Conservation (phyloP, 1,140 invertebrate genomes). For the Gonatopus flavifemur region DNA sequence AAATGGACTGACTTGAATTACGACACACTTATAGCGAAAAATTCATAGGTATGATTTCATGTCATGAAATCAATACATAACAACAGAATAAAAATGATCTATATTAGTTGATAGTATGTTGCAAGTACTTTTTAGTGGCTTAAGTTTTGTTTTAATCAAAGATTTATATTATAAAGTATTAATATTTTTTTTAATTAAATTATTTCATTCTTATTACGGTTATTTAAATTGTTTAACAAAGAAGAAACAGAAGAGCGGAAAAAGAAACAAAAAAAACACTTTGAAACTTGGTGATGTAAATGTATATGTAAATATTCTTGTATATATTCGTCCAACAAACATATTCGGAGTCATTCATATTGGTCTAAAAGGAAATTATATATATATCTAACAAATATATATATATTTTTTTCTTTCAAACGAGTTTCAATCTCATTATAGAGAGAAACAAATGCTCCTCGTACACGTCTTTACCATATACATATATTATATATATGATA, state of each 20-base stretch:
- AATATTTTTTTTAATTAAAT: slow-evolving; percentile 42
- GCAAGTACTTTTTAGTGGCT: slow-evolving; percentile 26
- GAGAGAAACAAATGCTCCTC: neutral
- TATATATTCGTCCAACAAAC: slow-evolving; percentile 37
- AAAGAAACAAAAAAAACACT: slow-evolving; percentile 5
- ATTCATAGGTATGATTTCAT: no score
- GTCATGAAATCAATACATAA: no score
- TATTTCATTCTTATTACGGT: slow-evolving; percentile 28
- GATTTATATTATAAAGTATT: slow-evolving; percentile 40
- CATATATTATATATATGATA: neutral
- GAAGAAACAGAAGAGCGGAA: no score
- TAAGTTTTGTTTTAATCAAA: slow-evolving; percentile 47
- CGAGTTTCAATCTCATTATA: neutral
- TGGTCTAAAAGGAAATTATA: slow-evolving; percentile 20
- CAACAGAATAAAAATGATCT: slow-evolving; percentile 8
- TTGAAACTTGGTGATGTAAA: slow-evolving; percentile 32
- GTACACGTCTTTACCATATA: neutral
- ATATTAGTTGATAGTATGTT: slow-evolving; percentile 17
- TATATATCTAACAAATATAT: slow-evolving; percentile 20
- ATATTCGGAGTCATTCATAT: slow-evolving; percentile 30
- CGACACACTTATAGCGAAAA: no score
- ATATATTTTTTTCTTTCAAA: slow-evolving; percentile 28
- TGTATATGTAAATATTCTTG: slow-evolving; percentile 45
- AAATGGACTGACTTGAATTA: no score
- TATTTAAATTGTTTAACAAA: slow-evolving; percentile 27